Evolutionary conservation across 2,797 vertebrate species (phyloP).

Genomic region (Eleutherodactylus coqui): DNA sequence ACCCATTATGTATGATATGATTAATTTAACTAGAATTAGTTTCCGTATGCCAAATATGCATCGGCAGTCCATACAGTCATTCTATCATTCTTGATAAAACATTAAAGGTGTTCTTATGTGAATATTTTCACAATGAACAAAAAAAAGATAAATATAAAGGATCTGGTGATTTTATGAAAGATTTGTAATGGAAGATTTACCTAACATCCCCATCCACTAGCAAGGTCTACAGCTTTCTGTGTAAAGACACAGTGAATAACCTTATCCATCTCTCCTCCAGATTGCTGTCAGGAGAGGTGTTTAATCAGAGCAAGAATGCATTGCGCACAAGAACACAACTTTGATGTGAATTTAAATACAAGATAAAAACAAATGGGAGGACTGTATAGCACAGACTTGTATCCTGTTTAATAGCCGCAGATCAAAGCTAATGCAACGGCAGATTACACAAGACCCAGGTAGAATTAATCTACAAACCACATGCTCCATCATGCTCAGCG

Average conservation of each 20-base stretch:
- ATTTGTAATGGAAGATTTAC: constrained; percentile 31
- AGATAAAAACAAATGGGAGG: constrained; percentile 43
- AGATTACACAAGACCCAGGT: constrained; percentile 44
- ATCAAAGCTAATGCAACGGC: constrained; percentile 50
- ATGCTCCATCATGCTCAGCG: constrained; percentile 2
- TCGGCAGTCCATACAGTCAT: constrained; percentile 16
- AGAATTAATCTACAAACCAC: constrained; percentile 12
- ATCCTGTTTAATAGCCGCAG: constrained; percentile 38
- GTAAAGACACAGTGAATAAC: constrained; percentile 42
- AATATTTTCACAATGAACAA: constrained; percentile 20
- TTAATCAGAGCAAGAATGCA: constrained; percentile 60
- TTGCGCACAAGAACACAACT: constrained; percentile 51
- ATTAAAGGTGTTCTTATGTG: constrained; percentile 31
- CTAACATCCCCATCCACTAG: constrained; percentile 6
- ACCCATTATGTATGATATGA: background rate
- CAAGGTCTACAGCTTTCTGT: constrained; percentile 25
- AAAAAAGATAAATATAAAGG: constrained; percentile 31
- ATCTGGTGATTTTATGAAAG: constrained; percentile 25
- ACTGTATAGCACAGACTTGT: constrained; percentile 28
- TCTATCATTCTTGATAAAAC: constrained; percentile 13
- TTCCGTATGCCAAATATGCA: background rate
- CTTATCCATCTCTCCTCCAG: constrained; percentile 52
- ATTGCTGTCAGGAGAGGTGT: constrained; percentile 45
- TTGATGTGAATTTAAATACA: constrained; percentile 58
- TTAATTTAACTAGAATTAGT: constrained; percentile 44